Conservation (phyloP, 2,888 invertebrate species). For the Luperina nickerlii region DNA sequence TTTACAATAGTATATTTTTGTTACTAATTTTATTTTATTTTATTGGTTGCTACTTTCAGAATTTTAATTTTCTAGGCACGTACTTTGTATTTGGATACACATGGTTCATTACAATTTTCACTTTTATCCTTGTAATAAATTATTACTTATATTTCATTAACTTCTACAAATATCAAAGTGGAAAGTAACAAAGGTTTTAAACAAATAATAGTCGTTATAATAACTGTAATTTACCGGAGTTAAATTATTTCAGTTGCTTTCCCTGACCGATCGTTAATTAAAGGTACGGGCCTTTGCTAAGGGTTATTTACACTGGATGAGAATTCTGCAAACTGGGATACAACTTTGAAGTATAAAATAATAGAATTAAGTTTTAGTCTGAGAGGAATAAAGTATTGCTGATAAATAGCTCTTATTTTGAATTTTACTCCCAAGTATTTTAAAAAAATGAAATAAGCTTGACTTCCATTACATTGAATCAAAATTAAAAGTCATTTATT, state of each 20-base stretch:
- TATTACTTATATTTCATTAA: background rate
- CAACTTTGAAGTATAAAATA: background rate
- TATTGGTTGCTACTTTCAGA: background rate
- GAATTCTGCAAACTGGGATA: background rate
- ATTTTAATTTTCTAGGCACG: background rate
- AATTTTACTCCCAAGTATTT: too few relatives aligned
- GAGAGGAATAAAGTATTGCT: background rate
- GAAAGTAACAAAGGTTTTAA: constrained; percentile 47
- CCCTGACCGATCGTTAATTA: constrained; percentile 60
- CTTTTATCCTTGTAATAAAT: background rate
- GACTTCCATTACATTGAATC: too few relatives aligned
- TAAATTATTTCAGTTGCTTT: constrained; percentile 65
- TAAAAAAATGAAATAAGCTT: background rate
- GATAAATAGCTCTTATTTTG: background rate
- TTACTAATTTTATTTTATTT: background rate
- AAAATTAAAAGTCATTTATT: too few relatives aligned
- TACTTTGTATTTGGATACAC: too few relatives aligned
- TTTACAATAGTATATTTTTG: background rate
- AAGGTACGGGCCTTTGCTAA: constrained; percentile 49
- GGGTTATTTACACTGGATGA: constrained; percentile 27
- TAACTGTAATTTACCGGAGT: constrained; percentile 62
- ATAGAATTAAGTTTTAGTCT: background rate
- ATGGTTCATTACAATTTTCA: background rate
- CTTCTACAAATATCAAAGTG: constrained; percentile 22
- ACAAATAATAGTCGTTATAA: constrained; percentile 51